These are phyloP conservation scores for Lichenostomus cassidix DNA, from an alignment of 2,113 vertebrate species.

Conservation along the genomic window DNA sequence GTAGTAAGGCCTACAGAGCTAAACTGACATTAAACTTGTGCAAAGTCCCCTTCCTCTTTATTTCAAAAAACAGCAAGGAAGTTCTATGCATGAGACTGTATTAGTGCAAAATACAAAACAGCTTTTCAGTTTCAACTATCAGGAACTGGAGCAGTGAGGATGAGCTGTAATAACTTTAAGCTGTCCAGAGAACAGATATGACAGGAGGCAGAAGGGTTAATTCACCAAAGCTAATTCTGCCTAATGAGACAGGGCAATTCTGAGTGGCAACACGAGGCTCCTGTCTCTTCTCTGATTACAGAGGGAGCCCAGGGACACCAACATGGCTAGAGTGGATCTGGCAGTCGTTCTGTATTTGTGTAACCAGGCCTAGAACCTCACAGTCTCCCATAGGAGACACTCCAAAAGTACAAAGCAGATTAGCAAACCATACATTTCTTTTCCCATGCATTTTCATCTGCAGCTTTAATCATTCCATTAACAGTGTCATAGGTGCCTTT, in stretches of 20 bases:
- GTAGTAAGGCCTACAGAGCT: background rate
- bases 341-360: background rate
- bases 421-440: background rate
- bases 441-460: background rate
- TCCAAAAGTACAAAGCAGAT: background rate
- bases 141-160: background rate
- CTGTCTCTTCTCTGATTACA: background rate
- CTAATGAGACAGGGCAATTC: background rate
- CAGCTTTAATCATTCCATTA: slow-evolving; percentile 2
- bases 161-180: background rate
- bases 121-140: background rate
- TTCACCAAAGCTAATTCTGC: background rate
- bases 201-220: background rate
- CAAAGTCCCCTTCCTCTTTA: background rate
- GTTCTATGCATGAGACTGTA: background rate
- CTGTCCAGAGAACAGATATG: background rate
- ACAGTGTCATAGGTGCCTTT: background rate
- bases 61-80: background rate
- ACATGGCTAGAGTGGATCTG: fast-evolving
- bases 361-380: background rate
- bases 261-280: background rate
- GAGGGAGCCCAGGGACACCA: background rate
- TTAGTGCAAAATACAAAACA: too few species aligned
- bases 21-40: background rate
- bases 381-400: background rate